These are phyloP conservation scores for Triplophysa bombifrons DNA, from an alignment of 2,797 vertebrate genomes.

Conservation along the genomic window DNA sequence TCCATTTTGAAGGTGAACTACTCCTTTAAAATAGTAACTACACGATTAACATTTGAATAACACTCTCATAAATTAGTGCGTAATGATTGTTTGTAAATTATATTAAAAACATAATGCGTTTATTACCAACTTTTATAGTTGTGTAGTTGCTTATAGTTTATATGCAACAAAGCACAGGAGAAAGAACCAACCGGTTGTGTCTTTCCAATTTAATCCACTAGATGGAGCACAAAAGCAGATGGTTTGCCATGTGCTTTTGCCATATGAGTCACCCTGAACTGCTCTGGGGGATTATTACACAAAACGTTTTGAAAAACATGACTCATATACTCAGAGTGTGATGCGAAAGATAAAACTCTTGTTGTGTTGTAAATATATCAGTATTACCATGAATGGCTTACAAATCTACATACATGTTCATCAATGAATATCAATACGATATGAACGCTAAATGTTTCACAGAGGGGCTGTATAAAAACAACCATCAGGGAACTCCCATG, in stretches of 20 bases:
- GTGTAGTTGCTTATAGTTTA: neutral
- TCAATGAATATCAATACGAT: neutral
- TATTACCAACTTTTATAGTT: no score
- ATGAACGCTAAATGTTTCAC: no score
- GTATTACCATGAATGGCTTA: neutral
- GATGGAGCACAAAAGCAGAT: constrained; percentile 54
- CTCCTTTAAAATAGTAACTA: no score
- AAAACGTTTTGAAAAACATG: constrained; percentile 34
- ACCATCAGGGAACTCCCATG: constrained; percentile 39
- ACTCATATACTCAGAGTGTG: constrained; percentile 19
- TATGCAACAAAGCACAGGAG: neutral
- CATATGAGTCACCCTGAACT: constrained; percentile 44
- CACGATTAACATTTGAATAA: no score
- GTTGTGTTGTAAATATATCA: neutral
- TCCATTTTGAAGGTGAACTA: no score
- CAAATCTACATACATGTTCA: neutral
- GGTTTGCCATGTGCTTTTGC: constrained; percentile 36
- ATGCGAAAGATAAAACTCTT: constrained; percentile 16
- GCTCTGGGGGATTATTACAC: constrained; percentile 45
- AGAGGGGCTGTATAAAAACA: constrained; percentile 19
- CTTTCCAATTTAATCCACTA: constrained; percentile 47
- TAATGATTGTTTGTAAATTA: no score
- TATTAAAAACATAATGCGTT: no score
- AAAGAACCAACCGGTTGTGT: neutral
- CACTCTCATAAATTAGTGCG: no score